Percentiles rank a stretch among this genome's conserved stretches.
These are phyloP conservation scores for Cataglyphis cursor DNA, from an alignment of 2,888 invertebrate species.

Conservation along the genomic window DNA sequence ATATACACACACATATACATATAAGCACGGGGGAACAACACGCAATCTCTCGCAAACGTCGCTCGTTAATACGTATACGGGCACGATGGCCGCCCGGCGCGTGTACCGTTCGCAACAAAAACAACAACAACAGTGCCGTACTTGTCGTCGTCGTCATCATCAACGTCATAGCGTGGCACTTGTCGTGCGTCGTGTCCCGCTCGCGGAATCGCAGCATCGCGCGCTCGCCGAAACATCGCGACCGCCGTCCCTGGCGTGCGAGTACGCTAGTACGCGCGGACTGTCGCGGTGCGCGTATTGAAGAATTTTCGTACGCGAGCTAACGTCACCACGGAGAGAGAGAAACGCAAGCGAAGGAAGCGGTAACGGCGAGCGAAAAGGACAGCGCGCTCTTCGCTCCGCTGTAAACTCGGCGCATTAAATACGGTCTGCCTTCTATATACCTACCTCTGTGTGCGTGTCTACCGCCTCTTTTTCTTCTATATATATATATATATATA, in stretches of 20 bases:
- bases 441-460: slow-evolving; percentile 23
- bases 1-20: neutral
- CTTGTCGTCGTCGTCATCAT: neutral
- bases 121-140: slow-evolving; percentile 66
- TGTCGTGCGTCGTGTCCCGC: slow-evolving; percentile 67
- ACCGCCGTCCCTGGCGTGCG: slow-evolving; percentile 74
- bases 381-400: slow-evolving; percentile 17
- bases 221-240: slow-evolving; percentile 76
- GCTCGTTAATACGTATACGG: slow-evolving; percentile 62
- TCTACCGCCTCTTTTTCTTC: slow-evolving; percentile 1
- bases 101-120: slow-evolving; percentile 76
- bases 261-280: slow-evolving; percentile 73
- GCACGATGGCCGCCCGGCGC: slow-evolving; percentile 83
- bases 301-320: slow-evolving; percentile 45
- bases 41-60: slow-evolving; percentile 72
- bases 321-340: slow-evolving; percentile 50
- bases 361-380: slow-evolving; percentile 15
- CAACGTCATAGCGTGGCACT: slow-evolving; percentile 70
- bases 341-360: slow-evolving; percentile 31
- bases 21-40: slow-evolving; percentile 64
- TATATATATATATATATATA: neutral
- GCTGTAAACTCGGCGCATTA: slow-evolving; percentile 54
- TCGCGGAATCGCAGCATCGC: slow-evolving; percentile 70
- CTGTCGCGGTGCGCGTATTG: slow-evolving; percentile 70
- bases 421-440: slow-evolving; percentile 40